Conservation (phyloP, 35 echinoderm and acorn worm genomes). For the Amphiura filiformis region DNA sequence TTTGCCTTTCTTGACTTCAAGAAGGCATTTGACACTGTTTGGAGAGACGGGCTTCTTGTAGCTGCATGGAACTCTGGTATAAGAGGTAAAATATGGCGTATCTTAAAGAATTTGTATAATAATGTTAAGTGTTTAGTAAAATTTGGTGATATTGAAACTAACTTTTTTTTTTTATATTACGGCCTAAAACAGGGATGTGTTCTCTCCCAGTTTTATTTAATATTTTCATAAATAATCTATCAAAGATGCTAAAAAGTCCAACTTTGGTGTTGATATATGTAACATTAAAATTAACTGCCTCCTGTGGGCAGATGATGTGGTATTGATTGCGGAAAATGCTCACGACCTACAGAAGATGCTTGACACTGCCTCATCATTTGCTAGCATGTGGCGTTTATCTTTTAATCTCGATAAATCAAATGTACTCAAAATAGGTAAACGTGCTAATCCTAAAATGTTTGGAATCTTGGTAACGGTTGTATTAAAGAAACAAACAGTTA, state of each 20-base stretch:
- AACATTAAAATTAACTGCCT: background rate
- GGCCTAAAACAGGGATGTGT: background rate
- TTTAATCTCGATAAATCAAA: background rate
- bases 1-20: background rate
- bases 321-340: background rate
- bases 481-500: background rate
- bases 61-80: background rate
- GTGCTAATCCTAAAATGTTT: background rate
- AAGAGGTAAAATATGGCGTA: background rate
- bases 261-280: background rate
- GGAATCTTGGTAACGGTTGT: background rate
- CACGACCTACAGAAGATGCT: background rate
- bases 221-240: background rate
- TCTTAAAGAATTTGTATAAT: background rate
- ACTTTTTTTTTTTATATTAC: background rate
- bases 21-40: background rate
- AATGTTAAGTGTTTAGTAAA: background rate
- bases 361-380: background rate
- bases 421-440: background rate
- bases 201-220: background rate
- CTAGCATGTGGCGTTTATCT: background rate
- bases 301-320: background rate
- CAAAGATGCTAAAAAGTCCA: background rate
- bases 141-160: background rate
- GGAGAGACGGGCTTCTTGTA: background rate